A percentile compares a stretch with the other conserved stretches of the same genome.
phyloP scores from a whole-genome alignment of 2,797 vertebrate species.

The Sylvilagus floridanus region DNA sequence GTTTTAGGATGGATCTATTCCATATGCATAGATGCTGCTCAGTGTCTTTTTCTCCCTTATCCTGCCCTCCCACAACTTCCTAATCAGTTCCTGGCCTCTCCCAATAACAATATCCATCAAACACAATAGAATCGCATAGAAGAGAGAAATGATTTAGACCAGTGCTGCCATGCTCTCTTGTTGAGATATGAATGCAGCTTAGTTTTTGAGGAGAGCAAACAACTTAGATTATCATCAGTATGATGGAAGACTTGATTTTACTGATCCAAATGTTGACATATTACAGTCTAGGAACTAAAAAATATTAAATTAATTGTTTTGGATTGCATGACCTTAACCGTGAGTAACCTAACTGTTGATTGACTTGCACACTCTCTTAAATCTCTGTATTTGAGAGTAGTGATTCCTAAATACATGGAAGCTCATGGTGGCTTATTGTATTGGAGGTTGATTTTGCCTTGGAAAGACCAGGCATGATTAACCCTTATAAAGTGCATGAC shows the following conservation, averaged over 20 bases:
- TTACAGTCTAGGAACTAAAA: slow-evolving; percentile 12
- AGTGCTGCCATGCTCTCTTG: slow-evolving; percentile 45
- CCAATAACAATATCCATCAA: not conserved
- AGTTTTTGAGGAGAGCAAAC: not conserved
- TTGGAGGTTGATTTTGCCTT: not conserved
- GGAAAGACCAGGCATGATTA: rapidly evolving
- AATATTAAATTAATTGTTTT: not conserved
- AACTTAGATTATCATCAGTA: not conserved
- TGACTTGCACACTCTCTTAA: not conserved
- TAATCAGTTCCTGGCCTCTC: not conserved
- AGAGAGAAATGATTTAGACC: slow-evolving; percentile 14
- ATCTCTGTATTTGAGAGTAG: not conserved
- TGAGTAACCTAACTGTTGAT: not conserved
- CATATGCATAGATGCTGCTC: not conserved
- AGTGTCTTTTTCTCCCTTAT: not conserved
- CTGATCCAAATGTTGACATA: slow-evolving; percentile 12
- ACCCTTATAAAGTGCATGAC: not conserved
- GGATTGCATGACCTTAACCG: not conserved
- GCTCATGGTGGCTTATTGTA: not conserved
- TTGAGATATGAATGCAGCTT: not conserved
- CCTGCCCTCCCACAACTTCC: not conserved
- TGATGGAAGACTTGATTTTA: not conserved
- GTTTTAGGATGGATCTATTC: not conserved
- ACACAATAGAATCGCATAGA: not conserved
- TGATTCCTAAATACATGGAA: not conserved